These are phyloP conservation scores for Anseranas semipalmata DNA, from an alignment of 2,113 vertebrate genomes.

Conservation along the genomic window DNA sequence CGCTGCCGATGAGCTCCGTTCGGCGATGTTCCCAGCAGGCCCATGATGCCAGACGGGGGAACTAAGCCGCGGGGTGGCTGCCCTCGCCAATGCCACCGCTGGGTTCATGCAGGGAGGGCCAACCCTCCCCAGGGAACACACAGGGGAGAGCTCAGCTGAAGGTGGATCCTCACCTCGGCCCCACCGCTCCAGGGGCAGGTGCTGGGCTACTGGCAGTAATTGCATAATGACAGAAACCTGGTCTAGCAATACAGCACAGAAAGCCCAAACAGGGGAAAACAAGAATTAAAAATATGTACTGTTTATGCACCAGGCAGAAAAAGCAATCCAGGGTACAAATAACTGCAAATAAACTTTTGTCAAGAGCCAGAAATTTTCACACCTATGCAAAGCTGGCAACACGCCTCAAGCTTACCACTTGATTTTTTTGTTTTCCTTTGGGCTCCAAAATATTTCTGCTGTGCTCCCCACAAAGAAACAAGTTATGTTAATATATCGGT, in stretches of 20 bases:
- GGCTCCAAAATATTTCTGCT: not conserved
- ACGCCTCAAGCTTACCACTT: not conserved
- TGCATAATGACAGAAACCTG: not conserved
- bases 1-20: not conserved
- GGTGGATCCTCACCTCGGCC: fast-evolving
- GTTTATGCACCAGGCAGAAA: not conserved
- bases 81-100: fast-evolving
- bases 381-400: not conserved
- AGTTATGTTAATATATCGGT: not conserved
- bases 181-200: fast-evolving
- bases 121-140: not conserved
- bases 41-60: not conserved
- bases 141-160: fast-evolving
- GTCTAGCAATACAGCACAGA: not conserved
- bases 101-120: fast-evolving
- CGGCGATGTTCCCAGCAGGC: not conserved
- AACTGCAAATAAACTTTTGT: constrained; percentile 31
- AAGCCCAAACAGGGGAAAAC: not conserved
- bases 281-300: not conserved
- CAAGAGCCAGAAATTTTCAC: not conserved
- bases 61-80: not conserved
- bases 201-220: not conserved
- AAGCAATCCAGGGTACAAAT: constrained; percentile 1
- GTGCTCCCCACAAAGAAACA: not conserved
- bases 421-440: not conserved